Percentiles rank a stretch among this genome's conserved stretches.
phyloP scores from a whole-genome alignment of 1,140 invertebrate species.

The Adoxophyes honmai region DNA sequence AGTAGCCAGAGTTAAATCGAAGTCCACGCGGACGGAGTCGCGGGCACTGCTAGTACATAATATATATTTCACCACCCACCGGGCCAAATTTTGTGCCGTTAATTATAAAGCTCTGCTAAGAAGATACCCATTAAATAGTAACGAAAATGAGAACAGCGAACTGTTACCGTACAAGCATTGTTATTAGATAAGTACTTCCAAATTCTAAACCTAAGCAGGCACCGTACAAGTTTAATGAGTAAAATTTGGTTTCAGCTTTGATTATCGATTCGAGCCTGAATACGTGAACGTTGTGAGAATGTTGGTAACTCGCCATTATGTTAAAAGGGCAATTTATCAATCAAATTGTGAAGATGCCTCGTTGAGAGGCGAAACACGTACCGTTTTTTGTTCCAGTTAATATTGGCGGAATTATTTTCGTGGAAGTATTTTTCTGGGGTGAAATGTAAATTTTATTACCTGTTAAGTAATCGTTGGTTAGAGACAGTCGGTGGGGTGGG shows the following conservation, averaged over 20 bases:
- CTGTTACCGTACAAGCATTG: background rate
- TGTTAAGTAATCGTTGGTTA: constrained; percentile 72
- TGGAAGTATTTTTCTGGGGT: background rate
- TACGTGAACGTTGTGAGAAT: constrained; percentile 9
- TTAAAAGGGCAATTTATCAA: constrained; percentile 11
- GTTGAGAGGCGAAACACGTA: background rate
- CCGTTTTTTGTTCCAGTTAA: constrained; percentile 14
- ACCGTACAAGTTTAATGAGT: background rate
- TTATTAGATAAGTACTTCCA: background rate
- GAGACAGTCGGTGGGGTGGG: constrained; percentile 65
- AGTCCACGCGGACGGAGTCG: too few species aligned
- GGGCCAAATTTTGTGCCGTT: too few species aligned
- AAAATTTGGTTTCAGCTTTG: background rate
- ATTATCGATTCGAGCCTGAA: background rate
- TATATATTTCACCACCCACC: too few species aligned
- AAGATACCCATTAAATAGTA: too few species aligned
- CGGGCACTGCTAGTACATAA: too few species aligned
- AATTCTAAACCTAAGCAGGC: background rate
- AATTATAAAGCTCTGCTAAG: too few species aligned
- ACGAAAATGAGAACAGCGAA: too few species aligned
- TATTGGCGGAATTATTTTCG: constrained; percentile 2
- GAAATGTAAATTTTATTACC: constrained; percentile 35
- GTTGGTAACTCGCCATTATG: constrained; percentile 12
- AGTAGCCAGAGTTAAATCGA: too few species aligned
- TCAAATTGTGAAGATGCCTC: constrained; percentile 14